These are phyloP conservation scores for Furcula furcula DNA, from an alignment of 2,888 invertebrate genomes.

Conservation along the genomic window DNA sequence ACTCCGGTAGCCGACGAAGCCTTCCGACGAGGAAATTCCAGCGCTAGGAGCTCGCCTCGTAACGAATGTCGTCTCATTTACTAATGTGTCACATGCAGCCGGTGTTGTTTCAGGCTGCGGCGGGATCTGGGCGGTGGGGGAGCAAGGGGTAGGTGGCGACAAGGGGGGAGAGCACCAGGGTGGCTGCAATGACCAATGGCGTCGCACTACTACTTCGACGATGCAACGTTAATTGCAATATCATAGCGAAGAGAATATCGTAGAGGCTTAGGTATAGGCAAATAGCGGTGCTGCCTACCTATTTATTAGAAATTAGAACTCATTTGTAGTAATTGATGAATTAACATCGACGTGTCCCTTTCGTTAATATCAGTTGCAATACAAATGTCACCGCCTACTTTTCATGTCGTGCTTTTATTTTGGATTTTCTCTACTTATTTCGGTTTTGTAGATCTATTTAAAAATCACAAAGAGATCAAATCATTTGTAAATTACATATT, in stretches of 20 bases:
- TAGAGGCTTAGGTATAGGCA: no score
- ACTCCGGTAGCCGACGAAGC: conserved; percentile 16
- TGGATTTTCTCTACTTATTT: no score
- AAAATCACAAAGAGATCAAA: no score
- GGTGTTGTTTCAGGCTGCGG: conserved; percentile 67
- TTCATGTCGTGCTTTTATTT: no score
- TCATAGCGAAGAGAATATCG: conserved; percentile 29
- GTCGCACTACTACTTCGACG: conserved; percentile 47
- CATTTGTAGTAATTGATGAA: no score
- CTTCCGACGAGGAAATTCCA: conserved; percentile 63
- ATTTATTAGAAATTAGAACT: no score
- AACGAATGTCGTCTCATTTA: conserved; percentile 82
- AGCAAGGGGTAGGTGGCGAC: conserved; percentile 12
- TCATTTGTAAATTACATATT: no score
- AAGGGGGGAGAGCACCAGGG: conserved; percentile 21
- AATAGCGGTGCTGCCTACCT: no score
- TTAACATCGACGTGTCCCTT: no score
- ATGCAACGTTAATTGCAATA: conserved; percentile 69
- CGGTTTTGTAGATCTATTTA: no score
- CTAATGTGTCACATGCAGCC: conserved; percentile 83
- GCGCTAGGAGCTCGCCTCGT: conserved; percentile 72
- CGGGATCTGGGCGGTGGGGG: conserved; percentile 29
- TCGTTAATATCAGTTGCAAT: no score
- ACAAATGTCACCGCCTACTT: no score
- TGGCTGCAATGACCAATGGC: conserved; percentile 64